These are phyloP conservation scores for Centropus unirufus DNA, from an alignment of 2,113 vertebrate genomes.

Conservation along the genomic window DNA sequence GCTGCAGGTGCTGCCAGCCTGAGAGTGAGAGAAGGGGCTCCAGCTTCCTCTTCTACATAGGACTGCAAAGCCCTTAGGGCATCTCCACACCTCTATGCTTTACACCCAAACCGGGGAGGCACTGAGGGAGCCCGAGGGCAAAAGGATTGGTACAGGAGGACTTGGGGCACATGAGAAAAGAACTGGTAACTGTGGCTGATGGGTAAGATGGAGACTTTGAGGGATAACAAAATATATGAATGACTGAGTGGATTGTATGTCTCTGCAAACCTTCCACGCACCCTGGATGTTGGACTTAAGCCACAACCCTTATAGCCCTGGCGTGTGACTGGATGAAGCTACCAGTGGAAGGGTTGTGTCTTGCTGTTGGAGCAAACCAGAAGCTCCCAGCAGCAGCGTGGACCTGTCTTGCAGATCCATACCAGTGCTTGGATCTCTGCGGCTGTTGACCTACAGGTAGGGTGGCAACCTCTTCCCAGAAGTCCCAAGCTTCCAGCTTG, in stretches of 20 bases:
- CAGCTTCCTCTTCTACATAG: background rate
- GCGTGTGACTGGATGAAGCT: background rate
- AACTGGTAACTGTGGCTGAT: background rate
- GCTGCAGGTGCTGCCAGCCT: background rate
- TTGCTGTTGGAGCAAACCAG: background rate
- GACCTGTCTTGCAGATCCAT: background rate
- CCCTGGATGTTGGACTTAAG: background rate
- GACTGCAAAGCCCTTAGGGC: background rate
- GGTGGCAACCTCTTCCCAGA: background rate
- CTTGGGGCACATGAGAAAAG: background rate
- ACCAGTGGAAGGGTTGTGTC: background rate
- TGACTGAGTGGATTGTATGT: background rate
- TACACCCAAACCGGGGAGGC: background rate
- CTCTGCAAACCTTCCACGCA: background rate
- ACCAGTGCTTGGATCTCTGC: too few relatives aligned
- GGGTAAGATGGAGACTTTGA: background rate
- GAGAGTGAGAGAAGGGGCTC: background rate
- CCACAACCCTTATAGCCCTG: too few relatives aligned
- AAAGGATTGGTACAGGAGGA: background rate
- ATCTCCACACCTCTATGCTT: background rate
- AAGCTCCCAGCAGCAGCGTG: background rate
- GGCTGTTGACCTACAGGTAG: background rate
- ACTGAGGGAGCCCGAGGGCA: background rate
- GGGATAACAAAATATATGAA: background rate
- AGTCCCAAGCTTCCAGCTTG: background rate